These are phyloP conservation scores for Nephrocerus scutellatus DNA, from an alignment of 2,888 invertebrate species.

Conservation along the genomic window DNA sequence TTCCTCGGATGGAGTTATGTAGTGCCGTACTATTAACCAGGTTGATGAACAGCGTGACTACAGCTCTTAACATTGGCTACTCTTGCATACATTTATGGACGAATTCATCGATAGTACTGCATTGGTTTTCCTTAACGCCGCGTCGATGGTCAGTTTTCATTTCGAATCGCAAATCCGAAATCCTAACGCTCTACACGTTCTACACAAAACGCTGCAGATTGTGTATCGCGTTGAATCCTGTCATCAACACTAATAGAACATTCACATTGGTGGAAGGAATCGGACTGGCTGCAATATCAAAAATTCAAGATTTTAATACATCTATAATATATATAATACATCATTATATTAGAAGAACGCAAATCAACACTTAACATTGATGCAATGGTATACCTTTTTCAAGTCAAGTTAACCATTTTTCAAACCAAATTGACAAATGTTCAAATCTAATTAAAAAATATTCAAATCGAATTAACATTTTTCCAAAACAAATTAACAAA, in stretches of 20 bases:
- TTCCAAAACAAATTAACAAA: too few species aligned
- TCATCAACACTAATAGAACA: not conserved
- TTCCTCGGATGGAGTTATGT: too few species aligned
- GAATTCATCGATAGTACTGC: conserved; percentile 9
- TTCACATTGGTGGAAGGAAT: not conserved
- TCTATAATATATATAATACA: too few species aligned
- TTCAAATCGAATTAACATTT: too few species aligned
- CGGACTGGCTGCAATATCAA: not conserved
- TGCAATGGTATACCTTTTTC: not conserved
- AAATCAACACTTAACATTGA: conserved; percentile 1
- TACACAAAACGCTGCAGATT: conserved; percentile 8
- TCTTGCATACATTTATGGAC: conserved; percentile 2
- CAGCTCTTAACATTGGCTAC: too few species aligned
- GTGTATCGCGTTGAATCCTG: conserved; percentile 5
- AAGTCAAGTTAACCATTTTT: not conserved
- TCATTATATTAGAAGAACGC: conserved; percentile 1
- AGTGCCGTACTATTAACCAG: too few species aligned
- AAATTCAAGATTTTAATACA: not conserved
- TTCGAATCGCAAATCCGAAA: conserved; percentile 8
- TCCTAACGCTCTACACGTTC: conserved; percentile 2
- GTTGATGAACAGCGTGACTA: too few species aligned
- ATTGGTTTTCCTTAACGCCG: conserved; percentile 9
- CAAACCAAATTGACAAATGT: not conserved
- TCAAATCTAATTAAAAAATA: not conserved
- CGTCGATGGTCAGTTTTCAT: conserved; percentile 10